Conservation (phyloP, 1,140 invertebrate genomes). For the Nasonia longicornis region DNA sequence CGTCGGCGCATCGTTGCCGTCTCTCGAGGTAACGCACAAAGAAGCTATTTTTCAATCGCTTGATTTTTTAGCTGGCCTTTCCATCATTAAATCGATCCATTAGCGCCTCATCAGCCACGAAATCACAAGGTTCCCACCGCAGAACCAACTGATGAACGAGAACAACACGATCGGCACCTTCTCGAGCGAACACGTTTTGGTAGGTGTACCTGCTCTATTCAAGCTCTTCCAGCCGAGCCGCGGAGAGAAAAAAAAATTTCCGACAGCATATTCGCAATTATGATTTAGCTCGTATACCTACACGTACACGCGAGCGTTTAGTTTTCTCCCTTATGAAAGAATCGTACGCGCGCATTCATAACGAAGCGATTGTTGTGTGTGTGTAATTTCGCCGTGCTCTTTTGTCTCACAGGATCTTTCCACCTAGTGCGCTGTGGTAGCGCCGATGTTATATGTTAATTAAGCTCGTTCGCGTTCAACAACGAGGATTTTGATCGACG, state of each 20-base stretch:
- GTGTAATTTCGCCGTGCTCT: constrained; percentile 26
- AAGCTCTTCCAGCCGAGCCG: not conserved
- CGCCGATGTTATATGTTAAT: constrained; percentile 36
- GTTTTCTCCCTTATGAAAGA: not conserved
- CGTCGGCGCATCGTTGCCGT: not conserved
- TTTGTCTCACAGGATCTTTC: constrained; percentile 3
- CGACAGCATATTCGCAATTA: not conserved
- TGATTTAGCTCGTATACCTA: not conserved
- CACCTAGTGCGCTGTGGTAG: not conserved
- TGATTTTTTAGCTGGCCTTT: too few relatives aligned
- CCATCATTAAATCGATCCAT: too few relatives aligned
- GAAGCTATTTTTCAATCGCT: too few relatives aligned
- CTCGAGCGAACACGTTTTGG: not conserved
- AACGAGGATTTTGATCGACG: constrained; percentile 11
- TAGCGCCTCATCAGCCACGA: too few relatives aligned
- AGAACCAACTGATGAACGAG: not conserved
- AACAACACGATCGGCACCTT: too few relatives aligned
- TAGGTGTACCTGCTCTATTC: not conserved
- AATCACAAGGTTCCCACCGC: not conserved
- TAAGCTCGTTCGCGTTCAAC: constrained; percentile 22
- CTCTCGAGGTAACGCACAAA: too few relatives aligned
- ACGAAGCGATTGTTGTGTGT: constrained; percentile 16
- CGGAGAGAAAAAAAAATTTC: too few relatives aligned
- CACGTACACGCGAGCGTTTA: not conserved
- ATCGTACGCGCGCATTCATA: constrained; percentile 1